phyloP scores from a whole-genome alignment of 2,113 vertebrate genomes.

The Cacatua alba region DNA sequence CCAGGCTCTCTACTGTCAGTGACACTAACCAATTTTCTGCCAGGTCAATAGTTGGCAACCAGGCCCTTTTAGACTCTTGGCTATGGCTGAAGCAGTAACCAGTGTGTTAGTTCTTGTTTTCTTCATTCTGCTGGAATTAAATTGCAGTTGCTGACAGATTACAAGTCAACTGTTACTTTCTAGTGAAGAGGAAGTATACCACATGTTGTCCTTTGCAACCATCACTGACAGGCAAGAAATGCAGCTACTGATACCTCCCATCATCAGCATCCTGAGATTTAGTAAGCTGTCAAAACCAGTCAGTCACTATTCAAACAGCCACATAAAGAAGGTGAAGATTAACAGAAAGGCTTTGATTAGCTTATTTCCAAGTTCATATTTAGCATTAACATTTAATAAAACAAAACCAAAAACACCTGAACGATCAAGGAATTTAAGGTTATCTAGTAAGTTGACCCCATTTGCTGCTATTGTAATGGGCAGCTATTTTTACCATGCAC shows the following conservation, averaged over 20 bases:
- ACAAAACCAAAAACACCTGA: neutral
- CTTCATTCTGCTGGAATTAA: neutral
- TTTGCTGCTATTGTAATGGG: conserved; percentile 16
- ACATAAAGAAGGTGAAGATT: neutral
- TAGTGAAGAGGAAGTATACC: neutral
- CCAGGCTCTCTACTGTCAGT: neutral
- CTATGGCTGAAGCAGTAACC: neutral
- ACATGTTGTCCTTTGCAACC: neutral
- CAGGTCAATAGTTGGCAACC: accelerated
- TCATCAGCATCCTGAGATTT: neutral
- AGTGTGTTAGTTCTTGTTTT: neutral
- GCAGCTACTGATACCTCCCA: neutral
- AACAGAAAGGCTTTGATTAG: neutral
- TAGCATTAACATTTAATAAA: neutral
- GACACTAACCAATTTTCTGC: neutral
- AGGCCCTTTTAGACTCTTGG: neutral
- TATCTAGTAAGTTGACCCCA: conserved; percentile 37
- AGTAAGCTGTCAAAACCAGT: neutral
- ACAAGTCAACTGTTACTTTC: neutral
- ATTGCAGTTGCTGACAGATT: neutral
- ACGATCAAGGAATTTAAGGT: conserved; percentile 8
- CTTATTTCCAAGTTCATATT: neutral
- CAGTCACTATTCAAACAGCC: neutral
- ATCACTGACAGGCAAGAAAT: neutral
- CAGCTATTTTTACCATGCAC: neutral